Evolutionary conservation across 2,797 vertebrate species (phyloP).

Genomic region (Erpetoichthys calabaricus): DNA sequence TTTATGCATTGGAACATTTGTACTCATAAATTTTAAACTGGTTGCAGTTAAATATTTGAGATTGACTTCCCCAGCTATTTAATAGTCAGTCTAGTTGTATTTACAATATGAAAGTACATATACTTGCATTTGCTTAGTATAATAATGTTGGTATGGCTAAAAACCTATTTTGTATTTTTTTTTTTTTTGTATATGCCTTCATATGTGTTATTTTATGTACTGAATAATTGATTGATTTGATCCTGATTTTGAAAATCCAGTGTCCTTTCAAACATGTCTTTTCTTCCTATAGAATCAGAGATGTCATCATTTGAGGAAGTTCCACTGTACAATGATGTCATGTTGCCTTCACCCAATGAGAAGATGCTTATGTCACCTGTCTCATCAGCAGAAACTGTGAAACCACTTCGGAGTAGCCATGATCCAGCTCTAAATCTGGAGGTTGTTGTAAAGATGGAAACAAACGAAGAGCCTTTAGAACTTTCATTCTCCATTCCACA

Average conservation of each 20-base stretch:
- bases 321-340: slow-evolving; percentile 89
- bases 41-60: no score
- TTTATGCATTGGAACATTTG: no score
- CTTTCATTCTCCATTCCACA: slow-evolving; percentile 55
- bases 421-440: slow-evolving; percentile 54
- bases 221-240: not conserved
- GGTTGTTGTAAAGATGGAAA: slow-evolving; percentile 54
- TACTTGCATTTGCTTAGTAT: no score
- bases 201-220: not conserved
- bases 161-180: no score
- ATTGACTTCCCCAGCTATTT: no score
- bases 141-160: no score
- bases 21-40: no score
- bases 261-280: slow-evolving; percentile 17
- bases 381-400: slow-evolving; percentile 55
- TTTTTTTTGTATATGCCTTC: no score
- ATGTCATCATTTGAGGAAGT: slow-evolving; percentile 66
- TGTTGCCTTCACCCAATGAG: slow-evolving; percentile 78
- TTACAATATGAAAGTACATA: no score
- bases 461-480: slow-evolving; percentile 48
- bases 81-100: no score
- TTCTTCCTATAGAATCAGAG: slow-evolving; percentile 60
- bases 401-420: slow-evolving; percentile 52
- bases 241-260: not conserved
- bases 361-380: slow-evolving; percentile 72